These are phyloP conservation scores for Ochotona princeps DNA, from an alignment of 2,113 vertebrate species.

Conservation along the genomic window DNA sequence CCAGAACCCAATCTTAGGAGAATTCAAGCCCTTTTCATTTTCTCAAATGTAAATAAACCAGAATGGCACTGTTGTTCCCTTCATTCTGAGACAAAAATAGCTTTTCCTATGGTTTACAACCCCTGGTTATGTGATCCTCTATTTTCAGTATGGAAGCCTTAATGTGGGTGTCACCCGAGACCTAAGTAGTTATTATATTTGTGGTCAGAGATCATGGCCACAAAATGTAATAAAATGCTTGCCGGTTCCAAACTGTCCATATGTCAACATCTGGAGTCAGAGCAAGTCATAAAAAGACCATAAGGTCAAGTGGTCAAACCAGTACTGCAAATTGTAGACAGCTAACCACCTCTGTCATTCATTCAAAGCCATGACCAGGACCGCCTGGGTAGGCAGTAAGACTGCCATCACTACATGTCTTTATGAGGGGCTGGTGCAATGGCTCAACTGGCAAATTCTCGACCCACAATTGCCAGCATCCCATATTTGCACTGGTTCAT, in stretches of 20 bases:
- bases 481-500: too few species aligned
- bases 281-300: slow-evolving; percentile 27
- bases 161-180: slow-evolving; percentile 39
- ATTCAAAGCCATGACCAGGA: slow-evolving; percentile 28
- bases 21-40: slow-evolving; percentile 42
- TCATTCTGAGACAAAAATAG: slow-evolving; percentile 46
- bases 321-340: slow-evolving; percentile 29
- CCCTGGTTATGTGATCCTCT: slow-evolving; percentile 36
- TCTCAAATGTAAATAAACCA: slow-evolving; percentile 34
- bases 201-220: slow-evolving; percentile 13
- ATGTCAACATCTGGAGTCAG: slow-evolving; percentile 44
- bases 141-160: slow-evolving; percentile 59
- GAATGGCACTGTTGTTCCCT: slow-evolving; percentile 1
- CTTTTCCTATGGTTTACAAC: slow-evolving; percentile 18
- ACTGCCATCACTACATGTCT: not conserved
- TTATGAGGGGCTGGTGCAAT: not conserved
- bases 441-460: too few species aligned
- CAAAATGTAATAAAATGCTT: slow-evolving; percentile 64
- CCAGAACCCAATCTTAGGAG: not conserved
- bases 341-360: slow-evolving; percentile 4
- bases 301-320: slow-evolving; percentile 20
- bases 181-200: slow-evolving; percentile 29
- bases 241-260: slow-evolving; percentile 29
- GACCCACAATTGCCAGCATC: too few species aligned
- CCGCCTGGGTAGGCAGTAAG: not conserved